Base-by-base conservation (phyloP, 2,888 invertebrate species). In the Campaea margaritaria region DNA sequence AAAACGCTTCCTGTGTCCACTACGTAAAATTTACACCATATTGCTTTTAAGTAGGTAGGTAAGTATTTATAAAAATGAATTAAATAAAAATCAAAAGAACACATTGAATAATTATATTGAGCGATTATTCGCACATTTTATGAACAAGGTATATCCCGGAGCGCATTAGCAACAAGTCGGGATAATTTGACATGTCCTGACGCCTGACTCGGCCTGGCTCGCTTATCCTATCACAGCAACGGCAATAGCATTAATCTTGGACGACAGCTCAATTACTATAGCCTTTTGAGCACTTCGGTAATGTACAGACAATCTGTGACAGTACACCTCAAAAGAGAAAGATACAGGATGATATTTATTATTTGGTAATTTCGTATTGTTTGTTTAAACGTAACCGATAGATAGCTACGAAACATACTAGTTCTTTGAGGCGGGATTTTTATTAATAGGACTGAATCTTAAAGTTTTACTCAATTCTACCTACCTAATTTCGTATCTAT, bases 231-330 rank as follows among this genome's bases (percentile, higher is more conserved):
- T 70, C 73, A 71, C 74, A 71, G 65, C 69, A 65, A 75, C 73
- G 74, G 79, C 78, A 76, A 80, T 81, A 75, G 75, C 83, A 87
- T 87, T 86, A 85, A 89, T 89, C 85, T 82, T 65, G 67, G 71
- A 75, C 81, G 89, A 87, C 89, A 89, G 87, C 85, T 89, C 89
- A 88, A 89, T 89, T 88, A 89, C 80, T 53, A 51, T 39, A 53
- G 55, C 65, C 60, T 50, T 60, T 64, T 67, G 67, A 55, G 60
- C 55, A 55, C 55, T 55, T 39, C 38, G 60, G 60, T 61, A 56
- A 55, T 55, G 50, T 51, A 39, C 51, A 46, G 48, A 49, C 54
- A 36, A 15, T 15, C 47, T 61, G 55, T 48, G 60, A 60, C 47
- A 61, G 64, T 58, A 48, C 57, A 15, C 50, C 41, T 51, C 44